phyloP scores from a whole-genome alignment of 2,113 vertebrate species.

The Myxocyprinus asiaticus region DNA sequence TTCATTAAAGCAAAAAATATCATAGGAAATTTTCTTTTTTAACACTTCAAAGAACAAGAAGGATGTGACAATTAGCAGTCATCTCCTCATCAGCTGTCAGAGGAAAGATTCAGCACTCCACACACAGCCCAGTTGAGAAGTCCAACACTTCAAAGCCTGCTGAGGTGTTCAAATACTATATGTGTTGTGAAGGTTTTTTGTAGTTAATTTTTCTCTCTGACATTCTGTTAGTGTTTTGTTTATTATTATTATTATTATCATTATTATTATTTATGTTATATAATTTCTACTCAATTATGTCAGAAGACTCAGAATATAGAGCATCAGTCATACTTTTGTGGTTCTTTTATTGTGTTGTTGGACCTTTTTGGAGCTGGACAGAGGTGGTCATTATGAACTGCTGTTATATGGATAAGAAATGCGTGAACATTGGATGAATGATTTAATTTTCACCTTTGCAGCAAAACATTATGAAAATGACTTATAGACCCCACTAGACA shows the following conservation, averaged over 20 bases:
- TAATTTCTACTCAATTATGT: too few relatives aligned
- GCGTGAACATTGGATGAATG: too few relatives aligned
- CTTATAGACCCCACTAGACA: background rate
- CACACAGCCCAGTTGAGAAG: constrained; percentile 45
- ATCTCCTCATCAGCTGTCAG: constrained; percentile 55
- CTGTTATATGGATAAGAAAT: too few relatives aligned
- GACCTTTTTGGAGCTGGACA: too few relatives aligned
- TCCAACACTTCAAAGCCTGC: constrained; percentile 51
- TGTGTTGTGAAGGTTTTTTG: constrained; percentile 7
- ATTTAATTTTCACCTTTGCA: too few relatives aligned
- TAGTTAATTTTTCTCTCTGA: constrained; percentile 18
- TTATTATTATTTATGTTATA: too few relatives aligned
- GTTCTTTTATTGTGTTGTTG: too few relatives aligned
- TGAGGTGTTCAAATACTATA: constrained; percentile 52
- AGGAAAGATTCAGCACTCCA: constrained; percentile 38
- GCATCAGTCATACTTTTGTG: too few relatives aligned
- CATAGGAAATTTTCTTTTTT: constrained; percentile 53
- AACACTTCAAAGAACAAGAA: constrained; percentile 55
- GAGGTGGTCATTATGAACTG: too few relatives aligned
- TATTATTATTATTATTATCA: too few relatives aligned
- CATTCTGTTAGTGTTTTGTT: constrained; percentile 27
- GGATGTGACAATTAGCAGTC: constrained; percentile 56
- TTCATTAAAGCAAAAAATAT: constrained; percentile 51
- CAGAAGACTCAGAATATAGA: too few relatives aligned
- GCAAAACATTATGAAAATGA: background rate